A percentile compares a stretch with the other conserved stretches of the same genome.
Conservation (phyloP, 2,797 vertebrate genomes). For the Manis javanica region DNA sequence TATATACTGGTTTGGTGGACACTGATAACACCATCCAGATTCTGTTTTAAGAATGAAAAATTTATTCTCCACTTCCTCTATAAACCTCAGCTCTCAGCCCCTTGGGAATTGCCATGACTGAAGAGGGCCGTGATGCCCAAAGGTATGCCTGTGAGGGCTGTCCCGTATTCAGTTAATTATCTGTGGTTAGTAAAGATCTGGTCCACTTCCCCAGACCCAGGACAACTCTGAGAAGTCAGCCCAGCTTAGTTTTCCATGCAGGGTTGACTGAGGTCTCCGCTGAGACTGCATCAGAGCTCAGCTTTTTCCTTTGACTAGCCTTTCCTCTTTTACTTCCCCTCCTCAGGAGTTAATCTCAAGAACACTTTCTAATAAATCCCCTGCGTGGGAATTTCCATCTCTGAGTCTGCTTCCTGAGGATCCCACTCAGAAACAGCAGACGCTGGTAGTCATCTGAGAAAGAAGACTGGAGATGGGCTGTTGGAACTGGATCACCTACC, state of each 20-base stretch:
- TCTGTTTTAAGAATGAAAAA: background rate
- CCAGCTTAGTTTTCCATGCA: background rate
- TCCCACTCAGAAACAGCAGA: background rate
- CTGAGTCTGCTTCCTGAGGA: background rate
- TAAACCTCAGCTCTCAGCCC: background rate
- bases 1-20: background rate
- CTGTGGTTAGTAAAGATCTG: background rate
- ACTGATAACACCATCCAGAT: background rate
- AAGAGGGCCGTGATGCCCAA: background rate
- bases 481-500: background rate
- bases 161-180: background rate
- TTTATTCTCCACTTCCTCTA: background rate
- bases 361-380: background rate
- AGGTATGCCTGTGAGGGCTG: rapidly evolving
- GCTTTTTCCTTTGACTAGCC: background rate
- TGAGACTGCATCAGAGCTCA: background rate
- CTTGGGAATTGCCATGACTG: background rate
- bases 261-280: background rate
- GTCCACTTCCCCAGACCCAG: background rate
- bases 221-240: background rate
- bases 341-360: background rate
- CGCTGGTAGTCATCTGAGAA: background rate
- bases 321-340: background rate
- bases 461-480: background rate
- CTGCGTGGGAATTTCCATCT: background rate